Evolutionary conservation across 2,113 vertebrate species (phyloP).

Genomic region (Rhea pennata): DNA sequence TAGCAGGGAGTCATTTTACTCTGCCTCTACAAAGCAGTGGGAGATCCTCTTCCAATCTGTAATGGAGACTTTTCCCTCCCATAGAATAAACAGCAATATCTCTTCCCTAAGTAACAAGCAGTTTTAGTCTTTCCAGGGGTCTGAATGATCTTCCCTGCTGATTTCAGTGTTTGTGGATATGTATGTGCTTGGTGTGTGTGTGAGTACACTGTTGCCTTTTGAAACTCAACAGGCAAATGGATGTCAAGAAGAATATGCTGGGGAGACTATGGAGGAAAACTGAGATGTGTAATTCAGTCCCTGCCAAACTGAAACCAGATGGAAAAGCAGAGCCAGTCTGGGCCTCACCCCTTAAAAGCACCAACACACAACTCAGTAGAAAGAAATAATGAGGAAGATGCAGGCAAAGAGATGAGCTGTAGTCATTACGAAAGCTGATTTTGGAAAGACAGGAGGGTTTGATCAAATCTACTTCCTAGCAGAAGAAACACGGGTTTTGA

Average conservation of each 20-base stretch:
- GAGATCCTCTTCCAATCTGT: not conserved
- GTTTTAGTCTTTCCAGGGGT: not conserved
- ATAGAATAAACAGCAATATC: not conserved
- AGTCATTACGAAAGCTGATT: not conserved
- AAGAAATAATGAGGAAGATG: not conserved
- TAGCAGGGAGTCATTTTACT: not conserved
- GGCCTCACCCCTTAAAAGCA: not conserved
- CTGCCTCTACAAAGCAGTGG: not conserved
- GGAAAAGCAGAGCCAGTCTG: not conserved
- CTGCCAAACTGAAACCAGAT: not conserved
- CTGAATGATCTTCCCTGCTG: not conserved
- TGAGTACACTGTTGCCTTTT: not conserved
- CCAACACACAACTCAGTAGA: not conserved
- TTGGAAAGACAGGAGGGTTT: not conserved
- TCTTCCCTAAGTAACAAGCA: not conserved
- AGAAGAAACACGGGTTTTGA: not conserved
- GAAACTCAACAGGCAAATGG: not conserved
- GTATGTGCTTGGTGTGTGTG: no score
- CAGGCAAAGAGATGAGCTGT: not conserved
- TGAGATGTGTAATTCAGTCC: not conserved
- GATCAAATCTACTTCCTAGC: not conserved
- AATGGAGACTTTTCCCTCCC: not conserved
- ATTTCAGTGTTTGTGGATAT: not conserved
- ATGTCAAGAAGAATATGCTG: not conserved
- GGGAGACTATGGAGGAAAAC: not conserved